Evolutionary conservation across 1,140 invertebrate genomes (phyloP).

Genomic region (Psix sp.): DNA sequence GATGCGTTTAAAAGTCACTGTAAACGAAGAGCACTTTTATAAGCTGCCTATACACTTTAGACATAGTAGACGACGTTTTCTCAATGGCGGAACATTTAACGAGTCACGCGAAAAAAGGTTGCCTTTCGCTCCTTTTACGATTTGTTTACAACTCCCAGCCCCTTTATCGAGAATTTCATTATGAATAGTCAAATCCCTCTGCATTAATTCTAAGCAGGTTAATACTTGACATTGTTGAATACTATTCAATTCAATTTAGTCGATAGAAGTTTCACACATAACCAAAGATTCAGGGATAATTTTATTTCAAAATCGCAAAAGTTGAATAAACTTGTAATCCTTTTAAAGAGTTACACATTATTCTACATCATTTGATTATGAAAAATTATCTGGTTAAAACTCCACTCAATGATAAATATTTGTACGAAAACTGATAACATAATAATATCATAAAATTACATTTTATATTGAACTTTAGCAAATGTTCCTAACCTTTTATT

Average conservation of each 20-base stretch:
- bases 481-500: too few species aligned
- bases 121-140: slow-evolving; percentile 67
- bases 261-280: too few species aligned
- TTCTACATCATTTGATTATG: too few species aligned
- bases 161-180: slow-evolving; percentile 37
- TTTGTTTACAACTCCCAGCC: slow-evolving; percentile 68
- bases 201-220: slow-evolving; percentile 14
- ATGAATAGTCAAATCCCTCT: slow-evolving; percentile 21
- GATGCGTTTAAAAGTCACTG: slow-evolving; percentile 67
- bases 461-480: too few species aligned
- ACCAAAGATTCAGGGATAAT: too few species aligned
- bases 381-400: too few species aligned
- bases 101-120: slow-evolving; percentile 53
- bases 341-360: too few species aligned
- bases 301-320: too few species aligned
- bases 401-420: too few species aligned
- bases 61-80: slow-evolving; percentile 31
- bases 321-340: too few species aligned
- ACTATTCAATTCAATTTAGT: neutral
- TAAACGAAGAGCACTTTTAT: slow-evolving; percentile 67
- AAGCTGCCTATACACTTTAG: slow-evolving; percentile 56
- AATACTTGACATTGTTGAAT: slow-evolving; percentile 10
- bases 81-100: slow-evolving; percentile 65
- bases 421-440: too few species aligned
- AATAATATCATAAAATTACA: too few species aligned